These are phyloP conservation scores for Gryon sp. DNA, from an alignment of 1,140 invertebrate genomes.

Conservation along the genomic window DNA sequence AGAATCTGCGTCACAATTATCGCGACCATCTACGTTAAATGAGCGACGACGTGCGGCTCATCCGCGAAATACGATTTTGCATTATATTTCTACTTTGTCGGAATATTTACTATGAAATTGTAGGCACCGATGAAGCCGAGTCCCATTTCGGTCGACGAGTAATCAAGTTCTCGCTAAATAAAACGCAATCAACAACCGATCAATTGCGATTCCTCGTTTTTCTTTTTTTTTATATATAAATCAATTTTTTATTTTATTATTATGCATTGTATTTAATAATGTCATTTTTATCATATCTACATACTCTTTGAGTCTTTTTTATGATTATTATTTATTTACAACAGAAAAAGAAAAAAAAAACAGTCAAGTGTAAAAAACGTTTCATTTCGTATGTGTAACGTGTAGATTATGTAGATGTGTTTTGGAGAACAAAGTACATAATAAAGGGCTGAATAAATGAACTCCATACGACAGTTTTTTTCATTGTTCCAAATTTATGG, in stretches of 20 bases:
- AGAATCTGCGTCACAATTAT: neutral
- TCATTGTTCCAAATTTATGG: neutral
- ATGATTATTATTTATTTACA: conserved; percentile 24
- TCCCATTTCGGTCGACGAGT: neutral
- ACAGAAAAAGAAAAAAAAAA: too few species aligned
- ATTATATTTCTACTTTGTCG: conserved; percentile 26
- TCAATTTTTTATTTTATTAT: too few species aligned
- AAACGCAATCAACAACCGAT: too few species aligned
- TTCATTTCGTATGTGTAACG: conserved; percentile 4
- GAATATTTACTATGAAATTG: conserved; percentile 12
- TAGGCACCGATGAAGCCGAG: conserved; percentile 21
- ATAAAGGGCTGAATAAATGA: conserved; percentile 22
- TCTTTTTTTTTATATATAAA: conserved; percentile 2
- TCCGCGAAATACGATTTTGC: conserved; percentile 17
- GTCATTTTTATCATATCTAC: too few species aligned
- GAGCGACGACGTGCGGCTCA: conserved; percentile 7
- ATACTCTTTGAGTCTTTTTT: too few species aligned
- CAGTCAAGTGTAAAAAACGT: neutral
- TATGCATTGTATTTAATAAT: too few species aligned
- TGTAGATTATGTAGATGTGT: conserved; percentile 36
- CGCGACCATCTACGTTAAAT: conserved; percentile 1
- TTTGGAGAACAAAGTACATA: conserved; percentile 25
- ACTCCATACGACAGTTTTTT: neutral
- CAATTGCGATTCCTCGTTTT: too few species aligned
- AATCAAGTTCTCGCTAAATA: conserved; percentile 31